Percentiles rank a stretch among this genome's conserved stretches.
phyloP scores from a whole-genome alignment of 92 coral and sea anemone species.

The Zoanthus sansibaricus region DNA sequence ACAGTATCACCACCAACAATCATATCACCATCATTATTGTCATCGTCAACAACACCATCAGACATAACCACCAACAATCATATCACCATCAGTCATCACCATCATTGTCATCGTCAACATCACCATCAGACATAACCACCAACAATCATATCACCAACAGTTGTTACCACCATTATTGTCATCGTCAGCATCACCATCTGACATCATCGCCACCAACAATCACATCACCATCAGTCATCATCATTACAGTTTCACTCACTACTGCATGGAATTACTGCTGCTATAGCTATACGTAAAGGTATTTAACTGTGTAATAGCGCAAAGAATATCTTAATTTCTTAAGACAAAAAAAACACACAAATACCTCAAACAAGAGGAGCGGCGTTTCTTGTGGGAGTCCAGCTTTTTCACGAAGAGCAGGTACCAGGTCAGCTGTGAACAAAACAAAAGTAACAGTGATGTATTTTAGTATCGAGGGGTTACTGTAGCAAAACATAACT shows the following conservation, averaged over 20 bases:
- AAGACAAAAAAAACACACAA: background rate
- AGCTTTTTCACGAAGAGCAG: slow-evolving; percentile 87
- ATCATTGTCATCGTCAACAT: too few species aligned
- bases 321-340: background rate
- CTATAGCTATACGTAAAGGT: too few species aligned
- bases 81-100: background rate
- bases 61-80: background rate
- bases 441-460: background rate
- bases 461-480: background rate
- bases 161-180: background rate
- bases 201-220: background rate
- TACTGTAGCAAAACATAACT: background rate
- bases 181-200: too few species aligned
- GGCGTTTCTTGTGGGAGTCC: slow-evolving; percentile 91
- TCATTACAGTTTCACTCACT: too few species aligned
- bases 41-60: too few species aligned
- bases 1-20: too few species aligned
- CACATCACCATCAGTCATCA: too few species aligned
- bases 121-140: too few species aligned
- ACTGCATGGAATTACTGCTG: too few species aligned
- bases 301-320: too few species aligned
- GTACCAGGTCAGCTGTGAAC: slow-evolving; percentile 76
- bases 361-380: slow-evolving; percentile 85
- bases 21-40: background rate
- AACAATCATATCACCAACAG: background rate